Evolutionary conservation across 2,797 vertebrate species (phyloP).

Genomic region (Helarctos malayanus): DNA sequence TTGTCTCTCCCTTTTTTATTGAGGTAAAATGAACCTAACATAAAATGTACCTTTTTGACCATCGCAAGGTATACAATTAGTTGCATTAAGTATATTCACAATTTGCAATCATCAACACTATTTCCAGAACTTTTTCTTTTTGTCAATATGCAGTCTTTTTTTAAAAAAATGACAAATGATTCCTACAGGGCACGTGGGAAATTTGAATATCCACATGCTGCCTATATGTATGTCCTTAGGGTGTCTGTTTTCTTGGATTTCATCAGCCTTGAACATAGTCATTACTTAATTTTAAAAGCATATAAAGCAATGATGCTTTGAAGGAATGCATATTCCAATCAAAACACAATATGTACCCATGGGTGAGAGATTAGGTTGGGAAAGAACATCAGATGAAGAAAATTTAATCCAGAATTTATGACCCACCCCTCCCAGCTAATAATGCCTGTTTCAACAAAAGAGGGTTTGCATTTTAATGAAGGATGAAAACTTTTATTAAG

Average conservation of each 20-base stretch:
- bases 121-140: constrained; percentile 20
- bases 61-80: background rate
- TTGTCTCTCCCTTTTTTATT: background rate
- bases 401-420: constrained; percentile 17
- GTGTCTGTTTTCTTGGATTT: background rate
- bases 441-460: background rate
- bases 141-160: background rate
- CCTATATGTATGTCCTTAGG: background rate
- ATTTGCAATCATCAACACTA: background rate
- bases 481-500: constrained; percentile 4
- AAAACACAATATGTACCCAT: background rate
- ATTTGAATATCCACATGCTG: background rate
- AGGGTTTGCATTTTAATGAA: constrained; percentile 10
- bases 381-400: constrained; percentile 18
- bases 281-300: constrained; percentile 45
- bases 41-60: constrained; percentile 41
- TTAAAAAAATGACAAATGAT: background rate
- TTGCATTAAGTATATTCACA: background rate
- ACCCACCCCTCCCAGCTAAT: background rate
- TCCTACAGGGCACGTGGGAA: background rate
- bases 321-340: background rate
- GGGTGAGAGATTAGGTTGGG: background rate
- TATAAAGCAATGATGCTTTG: background rate
- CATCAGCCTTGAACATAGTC: constrained; percentile 15
- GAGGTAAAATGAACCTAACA: constrained; percentile 12